A percentile compares a stretch with the other conserved stretches of the same genome.
Conservation (phyloP, 2,888 invertebrate genomes). For the Barypeithes pellucidus region DNA sequence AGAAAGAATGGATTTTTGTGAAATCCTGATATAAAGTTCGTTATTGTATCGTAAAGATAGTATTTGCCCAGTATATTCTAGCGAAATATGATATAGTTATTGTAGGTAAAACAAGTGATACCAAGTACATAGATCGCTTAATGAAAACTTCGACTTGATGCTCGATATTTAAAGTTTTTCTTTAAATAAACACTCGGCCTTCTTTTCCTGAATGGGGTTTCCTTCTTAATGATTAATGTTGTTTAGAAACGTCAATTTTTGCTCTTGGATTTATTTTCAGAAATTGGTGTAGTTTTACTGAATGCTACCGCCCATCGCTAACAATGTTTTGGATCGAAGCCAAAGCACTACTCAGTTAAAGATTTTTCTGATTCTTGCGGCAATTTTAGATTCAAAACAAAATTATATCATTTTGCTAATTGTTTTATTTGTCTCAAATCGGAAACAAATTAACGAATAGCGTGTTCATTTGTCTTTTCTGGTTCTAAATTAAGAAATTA, state of each 20-base stretch:
- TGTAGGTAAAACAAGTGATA: too few species aligned
- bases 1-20: too few species aligned
- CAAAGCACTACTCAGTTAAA: conserved; percentile 18
- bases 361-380: conserved; percentile 6
- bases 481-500: too few species aligned
- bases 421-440: too few species aligned
- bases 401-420: neutral
- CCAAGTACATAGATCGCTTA: too few species aligned
- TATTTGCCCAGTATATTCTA: too few species aligned
- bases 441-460: neutral
- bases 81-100: too few species aligned
- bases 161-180: too few species aligned
- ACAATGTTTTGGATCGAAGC: conserved; percentile 28
- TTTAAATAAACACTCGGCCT: neutral
- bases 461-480: neutral
- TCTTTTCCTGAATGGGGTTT: conserved; percentile 7
- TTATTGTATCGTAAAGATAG: too few species aligned
- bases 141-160: too few species aligned
- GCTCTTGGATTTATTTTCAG: conserved; percentile 23
- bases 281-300: conserved; percentile 11
- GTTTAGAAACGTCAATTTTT: conserved; percentile 14
- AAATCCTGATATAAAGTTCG: too few species aligned
- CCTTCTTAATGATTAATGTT: neutral
- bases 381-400: neutral
- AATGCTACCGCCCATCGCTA: conserved; percentile 14